phyloP scores from a whole-genome alignment of 2,113 vertebrate genomes.

The Gobiocypris rarus region DNA sequence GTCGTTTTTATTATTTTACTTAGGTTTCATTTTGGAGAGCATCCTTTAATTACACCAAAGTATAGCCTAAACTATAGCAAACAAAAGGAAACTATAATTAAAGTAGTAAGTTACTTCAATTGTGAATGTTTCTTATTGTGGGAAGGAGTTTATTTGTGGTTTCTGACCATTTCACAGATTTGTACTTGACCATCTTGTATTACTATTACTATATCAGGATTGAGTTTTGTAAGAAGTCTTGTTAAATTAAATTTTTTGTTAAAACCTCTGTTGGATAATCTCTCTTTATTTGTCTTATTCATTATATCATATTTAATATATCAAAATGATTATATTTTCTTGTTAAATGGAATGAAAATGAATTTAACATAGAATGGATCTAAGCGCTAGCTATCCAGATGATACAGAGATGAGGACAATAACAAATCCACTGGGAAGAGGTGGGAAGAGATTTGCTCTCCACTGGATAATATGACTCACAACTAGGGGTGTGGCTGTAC shows the following conservation, averaged over 20 bases:
- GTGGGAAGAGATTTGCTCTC: not conserved
- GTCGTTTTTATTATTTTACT: not conserved
- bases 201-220: not conserved
- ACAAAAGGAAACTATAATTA: not conserved
- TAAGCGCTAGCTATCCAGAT: not conserved
- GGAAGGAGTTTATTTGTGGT: not conserved
- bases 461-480: not conserved
- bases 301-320: not conserved
- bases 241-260: not conserved
- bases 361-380: not conserved
- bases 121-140: conserved; percentile 4
- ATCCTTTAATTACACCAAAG: not conserved
- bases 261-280: not conserved
- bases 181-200: not conserved
- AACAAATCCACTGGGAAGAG: not conserved
- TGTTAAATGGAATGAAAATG: not conserved
- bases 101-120: not conserved
- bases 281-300: not conserved
- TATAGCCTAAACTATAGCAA: not conserved
- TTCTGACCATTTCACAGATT: not conserved
- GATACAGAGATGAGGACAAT: not conserved
- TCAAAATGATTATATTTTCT: not conserved
- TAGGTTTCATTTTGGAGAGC: not conserved
- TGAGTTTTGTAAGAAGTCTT: not conserved
- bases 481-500: not conserved